Conservation (phyloP, 92 coral and sea anemone species). For the Porites evermanni region DNA sequence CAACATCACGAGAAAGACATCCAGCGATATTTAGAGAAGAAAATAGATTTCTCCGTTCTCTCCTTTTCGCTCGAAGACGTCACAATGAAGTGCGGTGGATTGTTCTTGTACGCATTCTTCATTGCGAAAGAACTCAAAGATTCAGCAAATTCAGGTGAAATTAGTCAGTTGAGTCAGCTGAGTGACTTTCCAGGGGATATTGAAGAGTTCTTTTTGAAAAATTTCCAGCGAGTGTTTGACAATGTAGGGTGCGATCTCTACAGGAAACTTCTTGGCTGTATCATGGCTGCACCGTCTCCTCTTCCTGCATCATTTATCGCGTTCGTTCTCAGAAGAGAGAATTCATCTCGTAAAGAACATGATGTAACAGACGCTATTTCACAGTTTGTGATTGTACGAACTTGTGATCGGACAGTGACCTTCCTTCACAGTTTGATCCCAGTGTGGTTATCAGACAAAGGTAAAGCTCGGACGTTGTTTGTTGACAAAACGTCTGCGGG, state of each 20-base stretch:
- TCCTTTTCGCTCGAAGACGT: background rate
- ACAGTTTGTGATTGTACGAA: background rate
- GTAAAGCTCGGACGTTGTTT: background rate
- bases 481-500: constrained; percentile 7
- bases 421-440: background rate
- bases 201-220: no score
- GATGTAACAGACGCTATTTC: background rate
- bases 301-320: background rate
- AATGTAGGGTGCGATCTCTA: background rate
- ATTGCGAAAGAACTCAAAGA: background rate
- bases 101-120: background rate
- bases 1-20: no score
- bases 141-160: background rate
- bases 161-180: background rate
- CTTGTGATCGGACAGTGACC: background rate
- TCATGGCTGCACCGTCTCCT: background rate
- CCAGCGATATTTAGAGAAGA: no score
- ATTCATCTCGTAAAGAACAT: background rate
- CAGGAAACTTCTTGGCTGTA: background rate
- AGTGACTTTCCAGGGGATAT: no score
- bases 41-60: background rate
- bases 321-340: no score
- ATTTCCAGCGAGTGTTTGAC: background rate
- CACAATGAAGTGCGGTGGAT: no score
- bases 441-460: background rate